These are phyloP conservation scores for Chauna torquata DNA, from an alignment of 2,113 vertebrate genomes.

Conservation along the genomic window DNA sequence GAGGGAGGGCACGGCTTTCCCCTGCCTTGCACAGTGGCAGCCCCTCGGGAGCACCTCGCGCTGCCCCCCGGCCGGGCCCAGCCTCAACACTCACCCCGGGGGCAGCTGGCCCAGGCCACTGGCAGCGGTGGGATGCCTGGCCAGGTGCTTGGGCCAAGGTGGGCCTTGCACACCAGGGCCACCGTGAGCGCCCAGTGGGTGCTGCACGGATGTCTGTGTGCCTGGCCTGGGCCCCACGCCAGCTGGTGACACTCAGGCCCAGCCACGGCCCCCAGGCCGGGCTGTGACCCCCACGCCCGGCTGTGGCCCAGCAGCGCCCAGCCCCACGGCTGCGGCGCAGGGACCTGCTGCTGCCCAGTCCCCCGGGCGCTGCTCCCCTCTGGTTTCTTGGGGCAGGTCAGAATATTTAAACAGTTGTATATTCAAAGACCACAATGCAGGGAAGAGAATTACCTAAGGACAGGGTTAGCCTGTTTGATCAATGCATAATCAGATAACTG, in stretches of 20 bases:
- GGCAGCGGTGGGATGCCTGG: accelerated
- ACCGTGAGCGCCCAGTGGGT: accelerated
- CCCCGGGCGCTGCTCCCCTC: constrained; percentile 66
- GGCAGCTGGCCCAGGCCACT: accelerated
- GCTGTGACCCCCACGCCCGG: no score
- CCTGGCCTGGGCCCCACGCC: background rate
- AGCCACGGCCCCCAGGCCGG: background rate
- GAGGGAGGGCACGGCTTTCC: background rate
- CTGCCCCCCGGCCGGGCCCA: background rate
- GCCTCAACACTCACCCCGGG: background rate
- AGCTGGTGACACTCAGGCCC: background rate
- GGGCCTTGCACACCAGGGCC: background rate
- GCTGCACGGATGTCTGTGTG: accelerated
- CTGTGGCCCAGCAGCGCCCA: background rate
- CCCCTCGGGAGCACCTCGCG: background rate
- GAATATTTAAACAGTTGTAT: constrained; percentile 82
- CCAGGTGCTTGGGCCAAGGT: accelerated
- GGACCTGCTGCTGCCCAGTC: background rate
- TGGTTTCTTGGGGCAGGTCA: constrained; percentile 65
- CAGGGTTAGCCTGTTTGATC: constrained; percentile 77
- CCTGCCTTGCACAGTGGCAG: accelerated
- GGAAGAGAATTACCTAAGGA: constrained; percentile 78
- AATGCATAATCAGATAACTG: constrained; percentile 85
- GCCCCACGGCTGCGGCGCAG: background rate
- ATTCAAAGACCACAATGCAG: constrained; percentile 72